phyloP scores from a whole-genome alignment of 2,797 vertebrate species.

The Rhadinocentrus ornatus region DNA sequence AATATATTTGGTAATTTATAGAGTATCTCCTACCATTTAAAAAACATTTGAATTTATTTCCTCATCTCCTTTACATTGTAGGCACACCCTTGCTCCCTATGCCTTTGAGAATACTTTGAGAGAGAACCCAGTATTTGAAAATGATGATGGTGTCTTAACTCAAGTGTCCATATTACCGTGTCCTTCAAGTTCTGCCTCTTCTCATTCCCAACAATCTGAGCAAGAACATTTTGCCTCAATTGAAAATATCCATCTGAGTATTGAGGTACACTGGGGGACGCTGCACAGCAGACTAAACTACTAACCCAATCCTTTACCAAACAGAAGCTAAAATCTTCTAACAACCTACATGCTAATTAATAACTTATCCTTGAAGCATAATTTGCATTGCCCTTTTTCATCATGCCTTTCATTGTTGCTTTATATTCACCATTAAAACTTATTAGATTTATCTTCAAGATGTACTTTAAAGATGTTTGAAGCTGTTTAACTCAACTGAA shows the following conservation, averaged over 20 bases:
- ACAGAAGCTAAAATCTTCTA: slow-evolving; percentile 27
- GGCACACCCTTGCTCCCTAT: slow-evolving; percentile 81
- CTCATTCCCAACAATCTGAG: slow-evolving; percentile 77
- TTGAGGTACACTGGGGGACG: slow-evolving; percentile 80
- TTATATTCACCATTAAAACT: neutral
- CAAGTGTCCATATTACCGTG: slow-evolving; percentile 80
- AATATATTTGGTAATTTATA: slow-evolving; percentile 2
- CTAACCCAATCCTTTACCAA: slow-evolving; percentile 48
- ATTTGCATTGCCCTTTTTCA: neutral
- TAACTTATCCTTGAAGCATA: slow-evolving; percentile 2
- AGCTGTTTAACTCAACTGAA: slow-evolving; percentile 10
- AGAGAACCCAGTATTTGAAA: slow-evolving; percentile 88
- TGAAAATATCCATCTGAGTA: slow-evolving; percentile 82
- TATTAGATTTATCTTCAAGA: neutral
- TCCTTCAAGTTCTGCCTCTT: slow-evolving; percentile 80
- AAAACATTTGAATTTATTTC: slow-evolving; percentile 24
- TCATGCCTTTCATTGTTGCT: neutral
- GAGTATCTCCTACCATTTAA: slow-evolving; percentile 10
- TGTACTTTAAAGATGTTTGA: neutral
- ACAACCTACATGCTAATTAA: slow-evolving; percentile 20
- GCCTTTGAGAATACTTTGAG: slow-evolving; percentile 83
- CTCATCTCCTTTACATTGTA: slow-evolving; percentile 80
- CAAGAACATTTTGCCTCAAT: slow-evolving; percentile 76
- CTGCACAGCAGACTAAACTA: slow-evolving; percentile 53
- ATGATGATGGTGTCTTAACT: slow-evolving; percentile 81